phyloP scores from a whole-genome alignment of 2,888 invertebrate genomes.

The Uloborus plumipes region DNA sequence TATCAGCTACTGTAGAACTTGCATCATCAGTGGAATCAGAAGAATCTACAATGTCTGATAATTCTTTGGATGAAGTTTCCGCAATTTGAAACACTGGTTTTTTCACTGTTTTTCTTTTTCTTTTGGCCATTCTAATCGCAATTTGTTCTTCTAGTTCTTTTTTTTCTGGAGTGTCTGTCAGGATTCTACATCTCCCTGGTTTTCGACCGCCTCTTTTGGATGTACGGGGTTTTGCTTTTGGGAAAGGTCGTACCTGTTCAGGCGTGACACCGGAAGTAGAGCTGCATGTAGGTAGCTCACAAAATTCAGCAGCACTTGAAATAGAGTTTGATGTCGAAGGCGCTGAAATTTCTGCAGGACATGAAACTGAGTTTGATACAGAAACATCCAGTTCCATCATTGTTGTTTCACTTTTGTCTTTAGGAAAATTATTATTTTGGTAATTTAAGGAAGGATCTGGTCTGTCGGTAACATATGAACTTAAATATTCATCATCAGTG shows the following conservation, averaged over 20 bases:
- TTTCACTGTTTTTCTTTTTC: neutral
- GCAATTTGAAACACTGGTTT: neutral
- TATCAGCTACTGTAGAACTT: too few species aligned
- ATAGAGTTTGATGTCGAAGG: neutral
- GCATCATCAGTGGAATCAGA: too few species aligned
- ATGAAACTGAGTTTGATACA: constrained; percentile 6
- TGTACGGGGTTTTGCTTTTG: constrained; percentile 18
- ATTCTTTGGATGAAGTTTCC: too few species aligned
- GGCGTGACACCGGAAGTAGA: constrained; percentile 12
- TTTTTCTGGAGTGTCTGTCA: constrained; percentile 25
- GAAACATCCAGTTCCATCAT: neutral
- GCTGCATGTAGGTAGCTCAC: neutral
- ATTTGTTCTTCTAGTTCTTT: constrained; percentile 18
- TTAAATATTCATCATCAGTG: constrained; percentile 38
- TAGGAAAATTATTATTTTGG: neutral
- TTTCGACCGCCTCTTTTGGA: constrained; percentile 21
- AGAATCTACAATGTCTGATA: too few species aligned
- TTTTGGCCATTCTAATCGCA: constrained; percentile 18
- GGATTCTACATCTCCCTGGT: constrained; percentile 25
- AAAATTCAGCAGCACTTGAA: constrained; percentile 15
- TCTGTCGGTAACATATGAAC: constrained; percentile 12
- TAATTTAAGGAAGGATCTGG: neutral
- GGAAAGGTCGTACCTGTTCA: constrained; percentile 29
- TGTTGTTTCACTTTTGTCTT: neutral
- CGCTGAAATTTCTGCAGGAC: neutral